phyloP scores from a whole-genome alignment of 1,140 invertebrate species.

The Pygmarrhopalites habei region DNA sequence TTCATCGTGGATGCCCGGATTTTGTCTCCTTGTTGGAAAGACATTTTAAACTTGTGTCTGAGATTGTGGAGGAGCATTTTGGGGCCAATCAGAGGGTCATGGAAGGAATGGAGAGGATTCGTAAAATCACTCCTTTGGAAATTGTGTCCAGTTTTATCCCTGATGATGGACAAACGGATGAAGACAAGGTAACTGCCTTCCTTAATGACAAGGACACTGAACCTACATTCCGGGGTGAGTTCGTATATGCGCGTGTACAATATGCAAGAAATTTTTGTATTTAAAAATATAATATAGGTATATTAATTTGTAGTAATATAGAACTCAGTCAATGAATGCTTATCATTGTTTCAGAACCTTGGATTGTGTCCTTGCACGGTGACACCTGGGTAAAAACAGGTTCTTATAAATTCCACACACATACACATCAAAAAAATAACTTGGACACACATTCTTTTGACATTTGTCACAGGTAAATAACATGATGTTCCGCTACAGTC shows the following conservation, averaged over 20 bases:
- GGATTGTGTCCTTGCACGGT: no score
- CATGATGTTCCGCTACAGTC: constrained; percentile 53
- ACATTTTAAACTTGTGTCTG: neutral
- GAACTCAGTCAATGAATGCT: no score
- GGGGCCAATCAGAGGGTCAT: neutral
- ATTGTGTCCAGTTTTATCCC: no score
- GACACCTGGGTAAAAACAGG: no score
- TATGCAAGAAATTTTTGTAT: neutral
- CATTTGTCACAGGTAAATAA: constrained; percentile 52
- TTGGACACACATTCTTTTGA: no score
- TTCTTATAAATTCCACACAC: no score
- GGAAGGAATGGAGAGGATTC: neutral
- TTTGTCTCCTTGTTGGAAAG: neutral
- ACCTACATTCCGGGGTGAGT: neutral
- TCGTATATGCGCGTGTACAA: neutral
- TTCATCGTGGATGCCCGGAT: neutral
- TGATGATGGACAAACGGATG: no score
- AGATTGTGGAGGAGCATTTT: neutral
- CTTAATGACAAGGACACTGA: neutral
- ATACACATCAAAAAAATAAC: no score
- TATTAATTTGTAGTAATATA: neutral
- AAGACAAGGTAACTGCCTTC: no score
- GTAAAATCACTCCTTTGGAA: no score
- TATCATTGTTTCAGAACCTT: no score
- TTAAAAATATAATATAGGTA: neutral